Evolutionary conservation across 2,797 vertebrate species (phyloP).

Genomic region (Hylomyscus alleni): DNA sequence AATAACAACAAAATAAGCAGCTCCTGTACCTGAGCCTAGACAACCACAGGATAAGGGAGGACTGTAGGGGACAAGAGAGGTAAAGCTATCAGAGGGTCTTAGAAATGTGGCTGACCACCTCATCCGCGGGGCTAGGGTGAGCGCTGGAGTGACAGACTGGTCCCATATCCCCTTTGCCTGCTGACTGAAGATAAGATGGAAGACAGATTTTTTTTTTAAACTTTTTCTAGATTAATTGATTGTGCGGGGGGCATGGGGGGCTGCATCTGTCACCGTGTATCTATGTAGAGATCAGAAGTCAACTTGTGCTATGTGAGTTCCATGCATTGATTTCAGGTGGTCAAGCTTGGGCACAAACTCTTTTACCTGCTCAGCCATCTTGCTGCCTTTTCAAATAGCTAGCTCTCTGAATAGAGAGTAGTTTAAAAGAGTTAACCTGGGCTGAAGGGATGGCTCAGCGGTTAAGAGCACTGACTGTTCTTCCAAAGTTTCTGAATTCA

Average conservation of each 20-base stretch:
- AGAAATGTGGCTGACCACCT: neutral
- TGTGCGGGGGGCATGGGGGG: too few relatives aligned
- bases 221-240: neutral
- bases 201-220: neutral
- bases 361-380: neutral
- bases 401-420: neutral
- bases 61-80: neutral
- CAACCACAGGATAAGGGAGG: neutral
- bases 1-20: neutral
- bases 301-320: neutral
- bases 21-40: neutral
- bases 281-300: neutral
- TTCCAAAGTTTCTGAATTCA: too few relatives aligned
- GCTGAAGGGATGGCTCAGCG: too few relatives aligned
- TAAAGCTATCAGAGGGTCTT: too few relatives aligned
- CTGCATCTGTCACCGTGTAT: neutral
- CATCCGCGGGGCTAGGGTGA: neutral
- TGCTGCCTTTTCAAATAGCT: neutral
- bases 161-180: neutral
- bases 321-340: neutral
- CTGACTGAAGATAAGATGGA: neutral
- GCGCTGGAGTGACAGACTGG: neutral
- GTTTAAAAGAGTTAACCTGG: neutral
- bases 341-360: neutral
- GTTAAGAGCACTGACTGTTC: too few relatives aligned